These are phyloP conservation scores for Antigone vipio DNA, from an alignment of 2,113 vertebrate genomes.

Conservation along the genomic window DNA sequence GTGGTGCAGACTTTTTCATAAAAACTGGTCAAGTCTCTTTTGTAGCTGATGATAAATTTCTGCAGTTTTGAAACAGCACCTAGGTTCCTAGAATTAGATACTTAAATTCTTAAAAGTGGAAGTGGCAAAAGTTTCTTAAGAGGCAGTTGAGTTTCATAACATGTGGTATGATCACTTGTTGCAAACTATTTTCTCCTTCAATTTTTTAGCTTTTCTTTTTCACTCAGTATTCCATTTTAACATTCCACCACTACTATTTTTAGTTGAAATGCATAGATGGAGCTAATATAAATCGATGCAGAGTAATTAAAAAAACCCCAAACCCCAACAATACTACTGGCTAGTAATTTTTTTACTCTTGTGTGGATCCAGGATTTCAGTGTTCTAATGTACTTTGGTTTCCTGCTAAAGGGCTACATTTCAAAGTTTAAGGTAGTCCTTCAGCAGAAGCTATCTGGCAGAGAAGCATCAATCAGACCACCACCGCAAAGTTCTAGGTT, in stretches of 20 bases:
- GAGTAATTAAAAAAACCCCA: fast-evolving
- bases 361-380: neutral
- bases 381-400: neutral
- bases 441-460: neutral
- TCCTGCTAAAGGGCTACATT: neutral
- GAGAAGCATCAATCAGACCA: fast-evolving
- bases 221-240: neutral
- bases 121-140: slow-evolving; percentile 40
- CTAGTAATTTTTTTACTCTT: neutral
- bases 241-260: neutral
- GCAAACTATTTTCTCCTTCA: neutral
- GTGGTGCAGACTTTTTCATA: neutral
- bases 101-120: slow-evolving; percentile 23
- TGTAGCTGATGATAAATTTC: neutral
- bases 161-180: neutral
- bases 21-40: neutral
- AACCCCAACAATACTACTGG: neutral
- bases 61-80: neutral
- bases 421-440: neutral
- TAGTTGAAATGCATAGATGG: neutral
- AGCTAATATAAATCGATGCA: neutral
- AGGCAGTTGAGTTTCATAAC: slow-evolving; percentile 37
- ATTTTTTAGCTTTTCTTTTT: neutral
- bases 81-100: neutral
- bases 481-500: neutral